These are phyloP conservation scores for Cranoglanis bouderius DNA, from an alignment of 2,113 vertebrate species.

Conservation along the genomic window DNA sequence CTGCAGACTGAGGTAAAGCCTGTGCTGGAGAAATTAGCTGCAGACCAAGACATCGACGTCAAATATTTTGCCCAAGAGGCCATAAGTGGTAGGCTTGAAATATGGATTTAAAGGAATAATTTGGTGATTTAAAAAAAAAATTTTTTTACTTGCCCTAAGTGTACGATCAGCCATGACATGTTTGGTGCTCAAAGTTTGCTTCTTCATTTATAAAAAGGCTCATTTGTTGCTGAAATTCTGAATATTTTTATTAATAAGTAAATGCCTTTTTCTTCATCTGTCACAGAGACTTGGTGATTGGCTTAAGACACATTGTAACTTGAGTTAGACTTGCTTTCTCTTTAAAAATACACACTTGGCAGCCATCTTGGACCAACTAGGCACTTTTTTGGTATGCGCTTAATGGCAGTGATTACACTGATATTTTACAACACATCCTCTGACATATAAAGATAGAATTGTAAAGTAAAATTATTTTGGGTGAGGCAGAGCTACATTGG, in stretches of 20 bases:
- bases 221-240: background rate
- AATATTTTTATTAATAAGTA: background rate
- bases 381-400: background rate
- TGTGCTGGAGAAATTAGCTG: conserved; percentile 83
- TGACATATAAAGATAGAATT: background rate
- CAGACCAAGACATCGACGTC: conserved; percentile 88
- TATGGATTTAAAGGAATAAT: background rate
- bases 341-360: background rate
- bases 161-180: background rate
- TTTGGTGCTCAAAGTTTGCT: background rate
- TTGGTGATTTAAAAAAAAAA: too few relatives aligned
- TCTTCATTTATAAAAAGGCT: background rate
- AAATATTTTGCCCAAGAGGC: conserved; percentile 93
- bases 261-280: background rate
- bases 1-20: conserved; percentile 86
- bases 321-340: too few relatives aligned
- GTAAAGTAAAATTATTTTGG: background rate
- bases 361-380: background rate
- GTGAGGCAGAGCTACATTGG: background rate
- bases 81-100: conserved; percentile 77
- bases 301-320: background rate
- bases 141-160: background rate
- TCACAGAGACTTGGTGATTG: background rate
- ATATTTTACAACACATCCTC: background rate
- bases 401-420: background rate